These are phyloP conservation scores for Sinodicranocentrus sp. DNA, from an alignment of 2,888 invertebrate species.

Conservation along the genomic window DNA sequence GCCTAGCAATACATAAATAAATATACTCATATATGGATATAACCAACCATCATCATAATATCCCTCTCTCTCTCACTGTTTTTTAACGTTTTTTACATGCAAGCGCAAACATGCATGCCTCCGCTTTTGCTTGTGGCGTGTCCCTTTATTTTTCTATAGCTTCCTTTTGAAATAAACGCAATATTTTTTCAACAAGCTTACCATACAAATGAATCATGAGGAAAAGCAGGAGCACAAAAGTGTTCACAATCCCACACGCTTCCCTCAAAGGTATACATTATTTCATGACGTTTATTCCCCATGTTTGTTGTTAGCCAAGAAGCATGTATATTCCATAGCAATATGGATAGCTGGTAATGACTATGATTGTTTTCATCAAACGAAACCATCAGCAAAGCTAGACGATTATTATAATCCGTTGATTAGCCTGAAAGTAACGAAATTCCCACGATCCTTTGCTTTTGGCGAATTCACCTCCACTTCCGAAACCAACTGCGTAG, in stretches of 20 bases:
- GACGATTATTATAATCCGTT: conserved; percentile 16
- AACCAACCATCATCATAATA: background rate
- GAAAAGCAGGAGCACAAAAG: no score
- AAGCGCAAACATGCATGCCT: background rate
- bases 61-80: conserved; percentile 21
- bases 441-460: conserved; percentile 7
- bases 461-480: conserved; percentile 6
- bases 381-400: background rate
- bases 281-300: no score
- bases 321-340: no score
- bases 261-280: no score
- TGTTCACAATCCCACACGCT: background rate
- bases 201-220: background rate
- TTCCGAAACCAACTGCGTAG: background rate
- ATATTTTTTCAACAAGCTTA: conserved; percentile 21
- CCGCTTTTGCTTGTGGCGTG: conserved; percentile 27
- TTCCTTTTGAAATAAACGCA: conserved; percentile 28
- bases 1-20: background rate
- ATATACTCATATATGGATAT: background rate
- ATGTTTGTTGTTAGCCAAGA: no score
- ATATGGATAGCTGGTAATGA: background rate
- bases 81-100: no score
- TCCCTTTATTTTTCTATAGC: conserved; percentile 21
- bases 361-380: conserved; percentile 31
- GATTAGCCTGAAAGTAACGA: background rate